Evolutionary conservation across 1,140 invertebrate species (phyloP).

Genomic region (Anastrepha ludens): DNA sequence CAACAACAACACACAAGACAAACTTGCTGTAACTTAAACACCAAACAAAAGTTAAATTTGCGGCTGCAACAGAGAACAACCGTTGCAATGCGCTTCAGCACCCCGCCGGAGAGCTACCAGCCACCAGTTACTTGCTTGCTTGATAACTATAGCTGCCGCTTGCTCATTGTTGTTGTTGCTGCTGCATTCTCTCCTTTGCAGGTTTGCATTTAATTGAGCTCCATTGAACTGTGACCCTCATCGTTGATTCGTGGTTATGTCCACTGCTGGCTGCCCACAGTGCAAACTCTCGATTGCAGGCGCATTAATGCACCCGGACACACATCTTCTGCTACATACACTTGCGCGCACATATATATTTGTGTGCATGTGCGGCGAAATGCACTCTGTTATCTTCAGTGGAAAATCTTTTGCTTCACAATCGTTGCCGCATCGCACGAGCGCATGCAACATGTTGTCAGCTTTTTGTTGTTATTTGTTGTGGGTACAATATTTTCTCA

Average conservation of each 20-base stretch:
- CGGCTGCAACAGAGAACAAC: neutral
- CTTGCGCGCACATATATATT: neutral
- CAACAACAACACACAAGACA: neutral
- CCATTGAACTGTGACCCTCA: constrained; percentile 51
- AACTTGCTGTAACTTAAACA: neutral
- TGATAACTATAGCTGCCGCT: neutral
- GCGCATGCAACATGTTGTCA: constrained; percentile 4
- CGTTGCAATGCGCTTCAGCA: neutral
- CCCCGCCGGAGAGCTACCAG: too few species aligned
- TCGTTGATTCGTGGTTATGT: constrained; percentile 47
- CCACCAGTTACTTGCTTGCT: neutral
- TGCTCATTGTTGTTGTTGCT: neutral
- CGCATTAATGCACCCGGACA: neutral
- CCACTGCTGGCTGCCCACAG: neutral
- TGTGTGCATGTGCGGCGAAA: neutral
- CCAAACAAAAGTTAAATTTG: neutral
- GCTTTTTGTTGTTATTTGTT: constrained; percentile 34
- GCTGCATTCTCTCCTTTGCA: neutral
- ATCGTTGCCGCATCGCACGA: neutral
- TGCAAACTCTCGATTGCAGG: neutral
- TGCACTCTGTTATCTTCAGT: neutral
- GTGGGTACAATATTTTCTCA: constrained; percentile 10
- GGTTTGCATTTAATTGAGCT: constrained; percentile 42
- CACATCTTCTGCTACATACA: neutral
- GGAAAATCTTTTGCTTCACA: constrained; percentile 13